Percentiles rank a stretch among this genome's conserved stretches.
Evolutionary conservation across 2,888 invertebrate genomes (phyloP).

Genomic region (Rhingia campestris): DNA sequence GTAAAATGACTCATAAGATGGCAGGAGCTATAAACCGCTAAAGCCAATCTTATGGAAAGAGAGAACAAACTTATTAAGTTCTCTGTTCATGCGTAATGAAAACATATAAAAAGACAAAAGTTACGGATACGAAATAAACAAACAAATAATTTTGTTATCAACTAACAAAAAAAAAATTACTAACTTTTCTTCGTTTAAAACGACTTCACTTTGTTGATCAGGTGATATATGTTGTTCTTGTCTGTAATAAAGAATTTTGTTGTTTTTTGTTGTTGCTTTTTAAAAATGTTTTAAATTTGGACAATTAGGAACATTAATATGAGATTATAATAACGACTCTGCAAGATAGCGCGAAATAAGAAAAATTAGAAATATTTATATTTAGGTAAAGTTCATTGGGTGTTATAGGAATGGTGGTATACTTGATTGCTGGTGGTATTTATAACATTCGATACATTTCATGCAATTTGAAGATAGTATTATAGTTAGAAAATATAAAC

Average conservation of each 20-base stretch:
- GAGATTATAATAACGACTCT: slow-evolving; percentile 15
- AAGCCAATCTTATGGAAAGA: background rate
- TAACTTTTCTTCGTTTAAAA: slow-evolving; percentile 78
- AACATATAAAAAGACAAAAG: no score
- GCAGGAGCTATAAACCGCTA: background rate
- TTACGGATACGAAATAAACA: background rate
- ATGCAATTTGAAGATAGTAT: no score
- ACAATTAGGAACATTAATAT: background rate
- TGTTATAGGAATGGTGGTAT: background rate
- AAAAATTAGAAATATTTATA: background rate
- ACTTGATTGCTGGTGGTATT: no score
- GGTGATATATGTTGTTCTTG: slow-evolving; percentile 56
- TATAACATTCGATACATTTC: no score
- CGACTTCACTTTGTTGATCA: slow-evolving; percentile 73
- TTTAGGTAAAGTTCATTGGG: background rate
- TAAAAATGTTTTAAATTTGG: slow-evolving; percentile 15
- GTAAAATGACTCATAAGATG: slow-evolving; percentile 6
- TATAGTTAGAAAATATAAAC: no score
- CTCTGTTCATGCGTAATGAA: no score
- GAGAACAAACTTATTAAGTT: background rate
- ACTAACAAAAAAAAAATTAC: slow-evolving; percentile 61
- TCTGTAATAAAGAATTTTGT: slow-evolving; percentile 52
- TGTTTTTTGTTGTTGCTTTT: background rate
- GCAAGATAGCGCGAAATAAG: slow-evolving; percentile 10
- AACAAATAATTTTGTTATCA: slow-evolving; percentile 8